These are phyloP conservation scores for Vandiemenella viatica DNA, from an alignment of 2,888 invertebrate species.

Conservation along the genomic window DNA sequence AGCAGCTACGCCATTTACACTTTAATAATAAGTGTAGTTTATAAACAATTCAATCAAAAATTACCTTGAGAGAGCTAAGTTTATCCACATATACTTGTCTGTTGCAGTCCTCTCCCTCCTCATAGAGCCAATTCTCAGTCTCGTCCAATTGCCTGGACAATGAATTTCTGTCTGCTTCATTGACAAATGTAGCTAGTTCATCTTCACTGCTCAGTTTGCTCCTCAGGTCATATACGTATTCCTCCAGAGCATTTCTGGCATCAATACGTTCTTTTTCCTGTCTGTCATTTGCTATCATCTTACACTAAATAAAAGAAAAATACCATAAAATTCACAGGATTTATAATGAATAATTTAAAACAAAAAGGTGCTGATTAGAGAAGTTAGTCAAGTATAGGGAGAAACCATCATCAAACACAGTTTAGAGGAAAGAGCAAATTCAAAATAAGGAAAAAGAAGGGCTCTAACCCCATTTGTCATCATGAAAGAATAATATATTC, in stretches of 20 bases:
- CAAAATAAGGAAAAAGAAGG: too few relatives aligned
- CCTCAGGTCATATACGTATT: constrained; percentile 93
- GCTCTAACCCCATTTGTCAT: too few relatives aligned
- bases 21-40: too few relatives aligned
- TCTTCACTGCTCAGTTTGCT: constrained; percentile 70
- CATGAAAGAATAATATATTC: too few relatives aligned
- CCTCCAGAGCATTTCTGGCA: constrained; percentile 92
- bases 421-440: too few relatives aligned
- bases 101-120: constrained; percentile 87
- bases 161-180: constrained; percentile 47
- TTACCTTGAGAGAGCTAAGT: constrained; percentile 33
- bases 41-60: too few relatives aligned
- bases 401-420: too few relatives aligned
- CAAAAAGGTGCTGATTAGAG: too few relatives aligned
- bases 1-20: too few relatives aligned
- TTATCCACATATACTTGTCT: constrained; percentile 48
- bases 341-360: constrained; percentile 3
- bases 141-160: constrained; percentile 56
- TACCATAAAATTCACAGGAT: neutral
- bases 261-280: constrained; percentile 91
- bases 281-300: constrained; percentile 72
- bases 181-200: constrained; percentile 57
- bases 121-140: constrained; percentile 94
- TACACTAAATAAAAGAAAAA: constrained; percentile 35
- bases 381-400: too few relatives aligned